phyloP scores from a whole-genome alignment of 2,888 invertebrate species.

The Taphrorychus bicolor region DNA sequence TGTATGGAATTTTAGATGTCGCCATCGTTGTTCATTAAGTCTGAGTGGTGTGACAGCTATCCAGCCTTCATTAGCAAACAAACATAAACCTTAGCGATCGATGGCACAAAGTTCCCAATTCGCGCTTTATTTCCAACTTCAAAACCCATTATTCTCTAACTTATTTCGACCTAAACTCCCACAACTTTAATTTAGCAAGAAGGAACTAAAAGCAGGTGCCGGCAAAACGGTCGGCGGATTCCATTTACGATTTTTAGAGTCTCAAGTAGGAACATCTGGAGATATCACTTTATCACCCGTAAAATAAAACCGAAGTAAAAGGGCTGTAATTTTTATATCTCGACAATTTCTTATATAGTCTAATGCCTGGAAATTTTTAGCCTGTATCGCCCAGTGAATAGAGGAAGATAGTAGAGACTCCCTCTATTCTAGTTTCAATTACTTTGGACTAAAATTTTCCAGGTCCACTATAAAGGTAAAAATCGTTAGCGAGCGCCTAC shows the following conservation, averaged over 20 bases:
- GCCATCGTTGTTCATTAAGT: too few relatives aligned
- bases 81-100: not conserved
- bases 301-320: conserved; percentile 25
- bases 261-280: conserved; percentile 21
- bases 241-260: conserved; percentile 17
- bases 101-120: not conserved
- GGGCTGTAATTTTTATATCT: conserved; percentile 27
- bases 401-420: too few relatives aligned
- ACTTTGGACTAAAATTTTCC: not conserved
- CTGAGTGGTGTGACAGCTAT: not conserved
- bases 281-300: conserved; percentile 27
- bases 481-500: too few relatives aligned
- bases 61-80: not conserved
- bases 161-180: conserved; percentile 8
- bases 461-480: not conserved
- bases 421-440: not conserved
- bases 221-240: not conserved
- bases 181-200: conserved; percentile 5
- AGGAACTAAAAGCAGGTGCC: conserved; percentile 18
- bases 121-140: not conserved
- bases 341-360: conserved; percentile 10
- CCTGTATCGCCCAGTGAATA: not conserved
- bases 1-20: too few relatives aligned
- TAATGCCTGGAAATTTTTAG: conserved; percentile 1
- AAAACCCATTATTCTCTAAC: conserved; percentile 4